These are phyloP conservation scores for Cheilosia grossa DNA, from an alignment of 2,888 invertebrate genomes.

Conservation along the genomic window DNA sequence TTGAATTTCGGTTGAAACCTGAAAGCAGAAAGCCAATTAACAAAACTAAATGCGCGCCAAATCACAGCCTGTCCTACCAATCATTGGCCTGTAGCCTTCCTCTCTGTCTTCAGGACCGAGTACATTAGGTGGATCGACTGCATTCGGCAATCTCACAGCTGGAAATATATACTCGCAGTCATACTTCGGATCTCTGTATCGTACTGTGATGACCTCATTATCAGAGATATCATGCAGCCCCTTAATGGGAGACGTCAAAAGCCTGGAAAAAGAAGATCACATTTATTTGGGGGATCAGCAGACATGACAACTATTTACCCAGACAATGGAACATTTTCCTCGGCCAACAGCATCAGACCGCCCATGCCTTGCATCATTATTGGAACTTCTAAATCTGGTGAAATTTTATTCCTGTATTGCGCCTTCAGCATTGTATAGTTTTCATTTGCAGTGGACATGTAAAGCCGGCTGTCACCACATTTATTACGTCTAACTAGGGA, in stretches of 20 bases:
- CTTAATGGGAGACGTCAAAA: conserved; percentile 88
- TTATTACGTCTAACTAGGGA: conserved; percentile 89
- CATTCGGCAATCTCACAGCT: conserved; percentile 88
- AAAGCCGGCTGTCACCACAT: conserved; percentile 94
- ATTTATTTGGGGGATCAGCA: not conserved
- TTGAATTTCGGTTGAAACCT: conserved; percentile 87
- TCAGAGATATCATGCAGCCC: conserved; percentile 86
- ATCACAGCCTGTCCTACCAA: conserved; percentile 84
- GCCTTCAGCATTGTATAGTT: conserved; percentile 88
- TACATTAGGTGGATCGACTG: conserved; percentile 89
- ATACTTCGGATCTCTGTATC: conserved; percentile 92
- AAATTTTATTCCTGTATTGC: conserved; percentile 86
- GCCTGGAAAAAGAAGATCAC: conserved; percentile 78
- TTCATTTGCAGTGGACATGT: conserved; percentile 89
- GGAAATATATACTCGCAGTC: conserved; percentile 90
- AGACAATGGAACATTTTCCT: conserved; percentile 87
- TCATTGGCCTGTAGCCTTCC: conserved; percentile 90
- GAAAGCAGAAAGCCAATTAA: not conserved
- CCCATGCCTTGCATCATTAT: conserved; percentile 91
- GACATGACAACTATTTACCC: conserved; percentile 84
- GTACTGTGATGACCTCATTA: conserved; percentile 87
- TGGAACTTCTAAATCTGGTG: conserved; percentile 84
- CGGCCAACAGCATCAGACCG: conserved; percentile 90
- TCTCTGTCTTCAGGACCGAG: conserved; percentile 91
- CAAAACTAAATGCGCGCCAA: too few species aligned